Conservation (phyloP, 2,888 invertebrate genomes). For the Heliconius erato region DNA sequence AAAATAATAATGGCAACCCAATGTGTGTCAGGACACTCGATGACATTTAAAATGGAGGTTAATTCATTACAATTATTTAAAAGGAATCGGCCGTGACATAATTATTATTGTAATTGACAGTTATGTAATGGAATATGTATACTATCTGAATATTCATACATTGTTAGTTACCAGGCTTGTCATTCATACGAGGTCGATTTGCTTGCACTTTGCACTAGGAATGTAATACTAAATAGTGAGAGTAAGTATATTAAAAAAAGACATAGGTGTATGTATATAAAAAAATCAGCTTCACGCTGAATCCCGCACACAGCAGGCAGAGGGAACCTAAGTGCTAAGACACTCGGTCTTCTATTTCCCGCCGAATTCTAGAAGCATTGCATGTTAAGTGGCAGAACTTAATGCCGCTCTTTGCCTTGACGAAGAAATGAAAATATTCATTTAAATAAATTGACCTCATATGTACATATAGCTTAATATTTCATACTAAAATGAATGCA, state of each 20-base stretch:
- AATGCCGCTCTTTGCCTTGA: no score
- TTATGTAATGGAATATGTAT: slow-evolving; percentile 47
- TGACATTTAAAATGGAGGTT: slow-evolving; percentile 48
- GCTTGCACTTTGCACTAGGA: slow-evolving; percentile 12
- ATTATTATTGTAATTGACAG: slow-evolving; percentile 52
- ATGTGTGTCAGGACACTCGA: slow-evolving; percentile 38
- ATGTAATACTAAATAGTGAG: not conserved
- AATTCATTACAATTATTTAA: slow-evolving; percentile 49
- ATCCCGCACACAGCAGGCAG: no score
- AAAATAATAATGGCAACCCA: not conserved
- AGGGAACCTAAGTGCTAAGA: not conserved
- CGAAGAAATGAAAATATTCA: no score
- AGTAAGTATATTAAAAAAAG: not conserved
- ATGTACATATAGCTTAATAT: not conserved
- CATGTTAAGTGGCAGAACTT: no score
- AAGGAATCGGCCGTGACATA: slow-evolving; percentile 62
- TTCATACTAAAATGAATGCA: not conserved
- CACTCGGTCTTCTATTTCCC: not conserved
- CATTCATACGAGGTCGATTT: slow-evolving; percentile 31
- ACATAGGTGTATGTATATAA: not conserved
- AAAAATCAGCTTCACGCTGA: not conserved
- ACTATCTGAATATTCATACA: slow-evolving; percentile 50
- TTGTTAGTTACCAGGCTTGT: slow-evolving; percentile 47
- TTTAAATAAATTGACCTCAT: no score
- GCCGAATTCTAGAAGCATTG: no score